phyloP scores from a whole-genome alignment of 2,113 vertebrate species.

The Hystrix cristata region DNA sequence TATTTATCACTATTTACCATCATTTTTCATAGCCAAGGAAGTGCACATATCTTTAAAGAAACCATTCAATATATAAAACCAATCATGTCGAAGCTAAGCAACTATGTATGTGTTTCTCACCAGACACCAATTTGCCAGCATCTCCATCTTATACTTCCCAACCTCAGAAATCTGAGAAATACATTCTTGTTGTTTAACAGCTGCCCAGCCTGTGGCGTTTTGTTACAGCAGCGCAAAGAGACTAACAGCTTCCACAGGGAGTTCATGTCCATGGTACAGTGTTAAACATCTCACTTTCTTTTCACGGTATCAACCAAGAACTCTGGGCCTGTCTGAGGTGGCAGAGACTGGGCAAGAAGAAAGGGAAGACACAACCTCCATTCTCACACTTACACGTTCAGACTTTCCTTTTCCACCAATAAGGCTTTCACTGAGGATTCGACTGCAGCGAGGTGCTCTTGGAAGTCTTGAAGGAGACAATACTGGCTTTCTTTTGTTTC shows the following conservation, averaged over 20 bases:
- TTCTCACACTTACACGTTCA: slow-evolving; percentile 92
- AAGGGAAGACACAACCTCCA: neutral
- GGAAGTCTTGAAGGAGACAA: slow-evolving; percentile 89
- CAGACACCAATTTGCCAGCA: neutral
- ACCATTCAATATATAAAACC: neutral
- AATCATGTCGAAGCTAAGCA: neutral
- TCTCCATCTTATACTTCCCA: neutral
- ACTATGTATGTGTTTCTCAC: neutral
- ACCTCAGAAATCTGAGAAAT: too few species aligned
- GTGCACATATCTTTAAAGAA: slow-evolving; percentile 22
- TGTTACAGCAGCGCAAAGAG: neutral
- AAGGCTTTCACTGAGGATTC: slow-evolving; percentile 87
- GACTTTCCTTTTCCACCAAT: slow-evolving; percentile 88
- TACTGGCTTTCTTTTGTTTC: slow-evolving; percentile 90
- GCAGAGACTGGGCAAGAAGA: neutral
- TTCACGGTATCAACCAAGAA: neutral
- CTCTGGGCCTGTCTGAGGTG: neutral
- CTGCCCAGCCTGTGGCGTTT: neutral
- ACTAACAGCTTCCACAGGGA: neutral
- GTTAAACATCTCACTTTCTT: neutral
- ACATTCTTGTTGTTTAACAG: neutral
- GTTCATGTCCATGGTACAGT: neutral
- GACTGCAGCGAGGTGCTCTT: slow-evolving; percentile 84
- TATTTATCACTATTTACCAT: neutral
- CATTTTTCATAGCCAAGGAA: slow-evolving; percentile 56